A percentile compares a stretch with the other conserved stretches of the same genome.
phyloP scores from a whole-genome alignment of 35 echinoderm and acorn worm species.

The Holothuria glaberrima region DNA sequence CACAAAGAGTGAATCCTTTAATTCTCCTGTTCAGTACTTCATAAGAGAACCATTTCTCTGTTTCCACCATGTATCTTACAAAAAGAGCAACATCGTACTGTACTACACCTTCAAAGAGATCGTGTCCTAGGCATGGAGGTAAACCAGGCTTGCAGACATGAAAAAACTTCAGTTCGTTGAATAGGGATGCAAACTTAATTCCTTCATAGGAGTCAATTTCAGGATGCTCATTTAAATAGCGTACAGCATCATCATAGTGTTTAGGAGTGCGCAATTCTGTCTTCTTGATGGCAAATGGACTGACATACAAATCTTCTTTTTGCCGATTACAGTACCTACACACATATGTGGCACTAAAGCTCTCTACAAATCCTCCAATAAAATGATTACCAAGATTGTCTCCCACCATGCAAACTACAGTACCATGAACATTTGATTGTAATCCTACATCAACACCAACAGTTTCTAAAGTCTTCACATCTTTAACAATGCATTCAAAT shows the following conservation, averaged over 20 bases:
- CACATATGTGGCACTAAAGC: background rate
- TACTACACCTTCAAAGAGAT: slow-evolving; percentile 29
- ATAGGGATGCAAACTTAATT: slow-evolving; percentile 69
- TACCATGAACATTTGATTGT: too few relatives aligned
- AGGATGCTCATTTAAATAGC: too few relatives aligned
- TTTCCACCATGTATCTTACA: background rate
- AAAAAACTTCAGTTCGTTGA: slow-evolving; percentile 69
- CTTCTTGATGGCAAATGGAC: too few relatives aligned
- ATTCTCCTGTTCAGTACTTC: background rate
- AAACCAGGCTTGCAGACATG: slow-evolving; percentile 73
- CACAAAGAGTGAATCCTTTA: slow-evolving; percentile 2
- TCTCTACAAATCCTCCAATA: background rate
- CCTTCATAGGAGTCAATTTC: slow-evolving; percentile 4
- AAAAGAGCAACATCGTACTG: slow-evolving; percentile 3
- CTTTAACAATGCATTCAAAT: too few relatives aligned
- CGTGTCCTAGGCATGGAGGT: slow-evolving; percentile 38
- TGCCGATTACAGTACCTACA: background rate
- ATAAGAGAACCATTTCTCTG: background rate
- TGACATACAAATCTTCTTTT: too few relatives aligned
- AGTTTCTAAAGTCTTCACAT: too few relatives aligned
- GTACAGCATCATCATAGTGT: too few relatives aligned
- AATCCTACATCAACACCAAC: too few relatives aligned
- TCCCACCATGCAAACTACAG: too few relatives aligned
- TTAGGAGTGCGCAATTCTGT: too few relatives aligned
- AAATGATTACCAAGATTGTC: too few relatives aligned